A percentile compares a stretch with the other conserved stretches of the same genome.
Conservation (phyloP, 2,113 vertebrate species). For the Isichthys henryi region DNA sequence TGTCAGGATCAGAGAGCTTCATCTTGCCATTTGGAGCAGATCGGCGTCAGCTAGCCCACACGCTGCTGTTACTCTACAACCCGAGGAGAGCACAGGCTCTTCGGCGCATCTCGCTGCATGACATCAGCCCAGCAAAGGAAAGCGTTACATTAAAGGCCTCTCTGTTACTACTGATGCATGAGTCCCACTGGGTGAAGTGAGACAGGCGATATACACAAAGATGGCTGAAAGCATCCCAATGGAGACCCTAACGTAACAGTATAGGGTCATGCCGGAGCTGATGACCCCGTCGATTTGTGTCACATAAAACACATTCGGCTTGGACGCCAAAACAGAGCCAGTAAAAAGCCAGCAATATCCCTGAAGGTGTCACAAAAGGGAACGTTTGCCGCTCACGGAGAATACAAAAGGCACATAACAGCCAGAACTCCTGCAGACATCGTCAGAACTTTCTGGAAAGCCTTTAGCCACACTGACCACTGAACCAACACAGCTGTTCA, state of each 20-base stretch:
- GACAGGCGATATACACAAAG: constrained; percentile 28
- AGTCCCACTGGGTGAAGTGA: constrained; percentile 21
- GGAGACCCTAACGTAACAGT: neutral
- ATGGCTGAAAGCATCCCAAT: constrained; percentile 25
- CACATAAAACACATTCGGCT: neutral
- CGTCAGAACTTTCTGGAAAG: neutral
- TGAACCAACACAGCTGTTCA: neutral
- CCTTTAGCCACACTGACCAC: neutral
- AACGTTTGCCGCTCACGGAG: neutral
- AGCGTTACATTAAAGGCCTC: neutral
- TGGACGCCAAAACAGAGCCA: neutral
- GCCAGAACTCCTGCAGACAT: neutral
- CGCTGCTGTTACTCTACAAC: constrained; percentile 29
- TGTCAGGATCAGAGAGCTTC: constrained; percentile 28
- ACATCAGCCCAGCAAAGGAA: constrained; percentile 1
- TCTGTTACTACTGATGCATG: neutral
- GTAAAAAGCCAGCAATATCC: neutral
- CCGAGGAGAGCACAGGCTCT: neutral
- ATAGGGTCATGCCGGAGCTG: neutral
- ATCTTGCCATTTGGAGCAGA: constrained; percentile 35
- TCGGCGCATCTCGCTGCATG: constrained; percentile 15
- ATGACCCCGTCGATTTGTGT: neutral
- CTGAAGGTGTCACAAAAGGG: neutral
- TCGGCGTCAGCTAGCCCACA: constrained; percentile 34
- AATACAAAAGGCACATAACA: neutral